Conservation (phyloP, 2,888 invertebrate genomes). For the Rapana venosa region DNA sequence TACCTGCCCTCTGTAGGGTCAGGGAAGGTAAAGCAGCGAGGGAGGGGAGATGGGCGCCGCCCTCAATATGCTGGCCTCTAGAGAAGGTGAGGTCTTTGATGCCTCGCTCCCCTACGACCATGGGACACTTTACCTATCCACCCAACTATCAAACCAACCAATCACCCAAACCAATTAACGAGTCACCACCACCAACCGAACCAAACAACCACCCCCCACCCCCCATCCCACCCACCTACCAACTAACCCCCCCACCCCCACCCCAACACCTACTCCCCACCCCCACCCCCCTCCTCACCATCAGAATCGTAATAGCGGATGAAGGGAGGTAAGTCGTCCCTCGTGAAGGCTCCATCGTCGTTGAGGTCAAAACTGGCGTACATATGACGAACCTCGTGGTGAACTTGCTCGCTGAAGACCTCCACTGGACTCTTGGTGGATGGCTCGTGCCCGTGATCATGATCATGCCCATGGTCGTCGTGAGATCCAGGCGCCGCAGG, state of each 20-base stretch:
- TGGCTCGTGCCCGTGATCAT: background rate
- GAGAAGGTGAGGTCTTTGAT: no score
- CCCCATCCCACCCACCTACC: background rate
- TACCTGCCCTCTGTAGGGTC: no score
- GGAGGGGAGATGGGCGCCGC: no score
- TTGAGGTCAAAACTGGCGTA: constrained; percentile 14
- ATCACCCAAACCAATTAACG: background rate
- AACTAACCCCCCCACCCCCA: no score
- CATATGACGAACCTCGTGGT: background rate
- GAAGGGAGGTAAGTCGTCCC: constrained; percentile 15
- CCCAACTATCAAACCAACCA: no score
- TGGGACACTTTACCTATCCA: no score
- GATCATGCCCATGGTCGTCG: background rate
- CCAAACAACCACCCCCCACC: background rate
- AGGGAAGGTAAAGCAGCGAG: no score
- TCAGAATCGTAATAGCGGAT: constrained; percentile 18
- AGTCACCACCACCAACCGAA: background rate
- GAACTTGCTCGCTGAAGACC: background rate
- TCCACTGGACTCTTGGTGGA: background rate
- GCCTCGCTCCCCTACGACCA: no score
- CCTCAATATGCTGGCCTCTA: no score
- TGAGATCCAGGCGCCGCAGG: no score
- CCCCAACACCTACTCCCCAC: background rate
- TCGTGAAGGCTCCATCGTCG: constrained; percentile 23
- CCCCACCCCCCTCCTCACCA: background rate